Conservation (phyloP, 2,888 invertebrate species). For the Acanthosepion pharaonis region DNA sequence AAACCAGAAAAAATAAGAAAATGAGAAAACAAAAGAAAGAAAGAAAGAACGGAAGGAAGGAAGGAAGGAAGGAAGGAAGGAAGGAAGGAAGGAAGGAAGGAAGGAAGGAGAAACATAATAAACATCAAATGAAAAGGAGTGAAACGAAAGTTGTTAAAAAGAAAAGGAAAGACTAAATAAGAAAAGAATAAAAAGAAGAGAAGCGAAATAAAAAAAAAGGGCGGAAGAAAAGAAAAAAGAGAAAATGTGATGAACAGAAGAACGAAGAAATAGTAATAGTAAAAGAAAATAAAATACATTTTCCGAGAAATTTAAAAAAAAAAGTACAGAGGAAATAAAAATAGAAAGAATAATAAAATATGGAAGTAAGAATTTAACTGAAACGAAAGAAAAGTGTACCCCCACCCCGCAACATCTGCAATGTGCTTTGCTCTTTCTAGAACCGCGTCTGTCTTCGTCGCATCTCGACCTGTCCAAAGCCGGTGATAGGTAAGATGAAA, state of each 20-base stretch:
- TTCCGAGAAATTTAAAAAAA: too few species aligned
- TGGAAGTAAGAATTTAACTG: too few species aligned
- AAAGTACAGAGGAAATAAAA: too few species aligned
- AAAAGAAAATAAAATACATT: neutral
- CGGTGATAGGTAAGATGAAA: constrained; percentile 33
- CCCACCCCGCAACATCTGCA: too few species aligned
- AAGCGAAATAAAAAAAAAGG: neutral
- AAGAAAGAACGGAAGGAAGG: neutral
- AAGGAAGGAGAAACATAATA: neutral
- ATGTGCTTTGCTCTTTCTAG: neutral
- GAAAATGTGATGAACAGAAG: neutral
- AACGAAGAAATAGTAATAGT: neutral
- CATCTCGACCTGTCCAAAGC: neutral
- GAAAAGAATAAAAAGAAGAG: neutral
- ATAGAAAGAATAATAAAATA: too few species aligned
- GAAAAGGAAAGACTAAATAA: neutral
- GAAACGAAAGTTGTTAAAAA: neutral
- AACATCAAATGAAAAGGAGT: neutral
- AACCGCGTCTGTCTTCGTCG: neutral
- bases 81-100: neutral
- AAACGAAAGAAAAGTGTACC: too few species aligned
- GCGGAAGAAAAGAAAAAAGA: neutral
- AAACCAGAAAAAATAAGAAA: neutral
- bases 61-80: neutral
- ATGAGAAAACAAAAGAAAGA: too few species aligned